Evolutionary conservation across 2,113 vertebrate genomes (phyloP), one percentile per base, ranked within the genome.

Genomic region (Anser brachyrhynchus): DNA sequence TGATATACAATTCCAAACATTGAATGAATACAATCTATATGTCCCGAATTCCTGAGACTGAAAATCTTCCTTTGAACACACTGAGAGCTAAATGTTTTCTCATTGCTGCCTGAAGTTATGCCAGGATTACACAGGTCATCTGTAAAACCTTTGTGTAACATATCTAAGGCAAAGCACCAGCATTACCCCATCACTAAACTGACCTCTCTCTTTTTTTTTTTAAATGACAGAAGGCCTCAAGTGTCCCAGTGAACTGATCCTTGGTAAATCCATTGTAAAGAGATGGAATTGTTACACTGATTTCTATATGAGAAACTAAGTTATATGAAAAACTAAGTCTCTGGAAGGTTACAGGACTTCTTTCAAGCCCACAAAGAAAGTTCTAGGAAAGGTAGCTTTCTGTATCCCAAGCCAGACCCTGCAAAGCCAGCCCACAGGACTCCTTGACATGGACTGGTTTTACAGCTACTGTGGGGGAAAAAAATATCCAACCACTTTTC

Each of bases 1-100:
- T 46, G 2, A 28, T 44, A 51, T 19, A 6, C 3, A 46, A 0
- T 61, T 82, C 10, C 33, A 54, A 73, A 18, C 6, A n/a, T 4
- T 37, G 4, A 79, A 46, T 72, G 2, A 46, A 43, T 62, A 29
- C 2, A 57, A 20, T 15, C 1, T 1, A 4, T 43, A 21, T 7
- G 41, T 6, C 6, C 9, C 6, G 20, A 44, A 12, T 25, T 52
- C n/a, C 39, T 9, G 5, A 62, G 5, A 19, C 77, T 81, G 18
- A 72, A 54, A 54, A 26, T 59, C 13, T 59, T 14, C 22, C 20
- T 62, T 74, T 58, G 5, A 82, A 61, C 4, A 74, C 8, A 12
- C 2, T 19, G 13, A 44, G 12, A 54, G 12, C 7, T 70, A 59
- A 49, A 23, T 35, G 5, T 51, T 67, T 86, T 55, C 43, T 41